Evolutionary conservation across 2,797 vertebrate genomes (phyloP), one percentile per base, ranked within the genome.

Genomic region (Sebastes paucispinis): DNA sequence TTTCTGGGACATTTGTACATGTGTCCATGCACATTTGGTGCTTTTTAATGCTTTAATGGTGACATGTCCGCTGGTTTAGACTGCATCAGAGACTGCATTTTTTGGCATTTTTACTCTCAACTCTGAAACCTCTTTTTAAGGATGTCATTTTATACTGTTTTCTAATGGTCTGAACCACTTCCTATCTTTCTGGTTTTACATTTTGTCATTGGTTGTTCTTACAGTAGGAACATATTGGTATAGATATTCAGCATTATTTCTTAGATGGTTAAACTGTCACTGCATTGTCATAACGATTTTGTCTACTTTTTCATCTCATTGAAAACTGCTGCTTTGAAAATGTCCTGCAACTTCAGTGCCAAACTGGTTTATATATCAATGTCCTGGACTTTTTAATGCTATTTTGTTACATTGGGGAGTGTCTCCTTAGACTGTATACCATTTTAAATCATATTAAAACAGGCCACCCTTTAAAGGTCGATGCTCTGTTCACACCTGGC

Each of bases 111-210:
- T 94, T 95, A 96, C 94, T 90, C 94, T 90, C 92, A 91, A 92
- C 92, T 94, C 93, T 89, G 85, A 91, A 94, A 91, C 94, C 92
- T 95, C 92, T 96, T 96, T 96, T 95, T 92, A 95, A 92, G 89
- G 92, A 94, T 92, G 93, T 94, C 94, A 95, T 96, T 96, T 96
- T 96, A 91, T 96, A 96, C 94, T 81, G 90, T 94, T 95, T 94
- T 95, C 91, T 95, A 96, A 94, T 64, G 82, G 85, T 92, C 89
- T 88, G 79, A 91, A 89, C 91, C 92, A 94, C 93, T 94, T 94
- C 88, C 88, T 92, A 85, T 88, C 84, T 91, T 83, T 92, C 91
- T 90, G 85, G 76, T 93, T 95, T 94, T 84, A 86, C 92, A 88
- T 90, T 81, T 88, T 84, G 79, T 87, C 91, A 91, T 91, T 86